phyloP scores from a whole-genome alignment of 2,113 vertebrate genomes.

The Poicephalus gulielmi region DNA sequence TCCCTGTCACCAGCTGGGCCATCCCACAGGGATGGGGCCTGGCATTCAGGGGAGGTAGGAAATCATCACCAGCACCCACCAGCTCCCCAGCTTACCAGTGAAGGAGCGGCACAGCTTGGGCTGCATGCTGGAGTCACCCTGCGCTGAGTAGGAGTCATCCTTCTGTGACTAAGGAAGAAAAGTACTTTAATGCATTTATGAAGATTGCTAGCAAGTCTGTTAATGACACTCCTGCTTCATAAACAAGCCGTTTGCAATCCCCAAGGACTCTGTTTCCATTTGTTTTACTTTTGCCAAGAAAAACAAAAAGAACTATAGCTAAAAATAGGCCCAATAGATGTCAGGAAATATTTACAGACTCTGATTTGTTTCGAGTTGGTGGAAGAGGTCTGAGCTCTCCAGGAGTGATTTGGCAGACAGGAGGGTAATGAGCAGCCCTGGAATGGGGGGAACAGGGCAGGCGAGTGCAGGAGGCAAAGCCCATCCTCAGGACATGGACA shows the following conservation, averaged over 20 bases:
- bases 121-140: not conserved
- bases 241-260: not conserved
- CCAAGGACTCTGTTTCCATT: not conserved
- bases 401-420: not conserved
- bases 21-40: fast-evolving
- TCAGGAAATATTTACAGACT: not conserved
- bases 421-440: not conserved
- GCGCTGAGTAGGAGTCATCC: not conserved
- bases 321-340: not conserved
- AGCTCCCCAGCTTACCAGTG: slow-evolving; percentile 28
- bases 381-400: not conserved
- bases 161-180: slow-evolving; percentile 47
- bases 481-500: not conserved
- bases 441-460: not conserved
- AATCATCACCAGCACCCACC: not conserved
- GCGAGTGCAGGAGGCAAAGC: fast-evolving
- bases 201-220: not conserved
- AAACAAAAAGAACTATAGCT: not conserved
- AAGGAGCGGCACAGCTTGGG: slow-evolving; percentile 46
- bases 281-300: not conserved
- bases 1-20: not conserved
- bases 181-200: not conserved
- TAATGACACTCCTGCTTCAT: not conserved
- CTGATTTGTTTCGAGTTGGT: not conserved
- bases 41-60: not conserved